A percentile compares a stretch with the other conserved stretches of the same genome.
These are phyloP conservation scores for Oikopleura dioica DNA, from an alignment of 23 tunicate species.

Conservation along the genomic window DNA sequence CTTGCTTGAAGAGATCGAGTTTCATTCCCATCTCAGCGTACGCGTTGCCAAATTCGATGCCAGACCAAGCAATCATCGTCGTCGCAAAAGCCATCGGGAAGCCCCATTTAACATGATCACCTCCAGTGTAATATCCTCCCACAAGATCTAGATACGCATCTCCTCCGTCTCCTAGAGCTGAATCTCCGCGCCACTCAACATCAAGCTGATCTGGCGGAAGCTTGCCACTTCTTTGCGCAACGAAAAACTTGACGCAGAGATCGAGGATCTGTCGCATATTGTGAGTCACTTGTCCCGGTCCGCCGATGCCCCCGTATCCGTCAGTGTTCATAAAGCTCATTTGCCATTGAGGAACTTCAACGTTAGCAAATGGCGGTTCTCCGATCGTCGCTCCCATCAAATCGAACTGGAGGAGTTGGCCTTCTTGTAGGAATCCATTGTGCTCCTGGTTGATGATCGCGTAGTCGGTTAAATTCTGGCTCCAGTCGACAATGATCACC, in stretches of 20 bases:
- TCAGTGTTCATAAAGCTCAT: not conserved
- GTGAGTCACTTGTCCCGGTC: not conserved
- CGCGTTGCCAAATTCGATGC: constrained; percentile 27
- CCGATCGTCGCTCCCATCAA: not conserved
- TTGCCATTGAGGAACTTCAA: not conserved
- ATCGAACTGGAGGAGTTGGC: not conserved
- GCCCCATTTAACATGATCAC: constrained; percentile 70
- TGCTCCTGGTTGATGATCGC: not conserved
- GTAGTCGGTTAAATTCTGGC: not conserved
- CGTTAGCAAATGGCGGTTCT: not conserved
- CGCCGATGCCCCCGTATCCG: not conserved
- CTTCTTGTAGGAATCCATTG: not conserved
- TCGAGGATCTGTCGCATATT: not conserved
- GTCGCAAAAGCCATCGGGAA: constrained; percentile 96
- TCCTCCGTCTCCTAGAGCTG: constrained; percentile 8
- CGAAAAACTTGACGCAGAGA: not conserved
- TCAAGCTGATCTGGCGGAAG: not conserved
- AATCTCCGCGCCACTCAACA: constrained; percentile 3
- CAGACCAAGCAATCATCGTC: constrained; percentile 66
- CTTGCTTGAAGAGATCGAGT: constrained; percentile 15
- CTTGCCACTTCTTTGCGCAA: not conserved
- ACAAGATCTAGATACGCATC: not conserved
- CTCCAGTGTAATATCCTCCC: constrained; percentile 84
- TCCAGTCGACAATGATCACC: not conserved
- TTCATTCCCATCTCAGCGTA: constrained; percentile 41